Percentiles rank a stretch among this genome's conserved stretches.
These are phyloP conservation scores for Siderastrea radians DNA, from an alignment of 92 coral and sea anemone species.

Conservation along the genomic window DNA sequence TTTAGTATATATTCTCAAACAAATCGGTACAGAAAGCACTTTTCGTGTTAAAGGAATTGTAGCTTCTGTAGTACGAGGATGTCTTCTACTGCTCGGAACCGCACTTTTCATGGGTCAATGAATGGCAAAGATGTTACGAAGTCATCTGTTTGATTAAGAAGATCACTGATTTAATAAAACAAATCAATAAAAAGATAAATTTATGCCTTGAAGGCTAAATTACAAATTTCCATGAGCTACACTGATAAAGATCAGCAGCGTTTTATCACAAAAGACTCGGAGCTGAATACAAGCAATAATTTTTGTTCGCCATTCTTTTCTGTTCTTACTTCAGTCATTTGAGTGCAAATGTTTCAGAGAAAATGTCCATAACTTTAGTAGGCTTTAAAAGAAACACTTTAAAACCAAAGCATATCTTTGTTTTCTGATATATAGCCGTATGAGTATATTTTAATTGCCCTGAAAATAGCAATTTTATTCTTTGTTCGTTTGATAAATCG, in stretches of 20 bases:
- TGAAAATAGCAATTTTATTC: background rate
- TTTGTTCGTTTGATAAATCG: conserved; percentile 9
- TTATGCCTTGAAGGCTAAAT: conserved; percentile 38
- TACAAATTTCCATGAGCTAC: conserved; percentile 19
- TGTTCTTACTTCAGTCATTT: background rate
- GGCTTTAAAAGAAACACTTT: background rate
- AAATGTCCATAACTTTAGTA: background rate
- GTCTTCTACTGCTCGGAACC: background rate
- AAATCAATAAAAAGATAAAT: conserved; percentile 9
- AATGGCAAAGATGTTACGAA: conserved; percentile 1
- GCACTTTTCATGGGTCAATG: conserved; percentile 20
- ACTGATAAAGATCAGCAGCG: conserved; percentile 1
- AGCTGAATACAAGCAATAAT: background rate
- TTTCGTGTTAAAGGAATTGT: background rate
- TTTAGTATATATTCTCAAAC: background rate
- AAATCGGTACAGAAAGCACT: background rate
- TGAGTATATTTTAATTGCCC: conserved; percentile 1
- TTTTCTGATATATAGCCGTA: background rate
- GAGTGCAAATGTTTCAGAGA: background rate
- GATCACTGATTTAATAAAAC: conserved; percentile 17
- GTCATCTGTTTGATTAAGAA: conserved; percentile 49
- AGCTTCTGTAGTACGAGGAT: background rate
- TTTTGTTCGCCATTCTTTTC: background rate
- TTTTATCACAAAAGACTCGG: background rate
- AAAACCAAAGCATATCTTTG: background rate